A percentile compares a stretch with the other conserved stretches of the same genome.
Conservation (phyloP, 2,888 invertebrate genomes). For the Sinhomidia bicolor region DNA sequence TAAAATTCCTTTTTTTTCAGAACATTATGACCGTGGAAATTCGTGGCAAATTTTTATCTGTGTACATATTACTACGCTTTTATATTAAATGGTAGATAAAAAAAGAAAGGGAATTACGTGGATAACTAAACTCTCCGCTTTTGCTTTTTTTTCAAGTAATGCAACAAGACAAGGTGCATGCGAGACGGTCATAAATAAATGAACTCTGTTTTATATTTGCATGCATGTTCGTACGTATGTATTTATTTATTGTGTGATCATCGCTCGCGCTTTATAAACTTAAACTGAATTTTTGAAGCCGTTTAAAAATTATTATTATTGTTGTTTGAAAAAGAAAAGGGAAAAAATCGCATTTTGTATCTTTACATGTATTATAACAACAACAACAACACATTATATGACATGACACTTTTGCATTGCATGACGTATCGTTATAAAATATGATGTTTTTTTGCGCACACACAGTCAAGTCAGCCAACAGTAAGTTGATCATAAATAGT, state of each 20-base stretch:
- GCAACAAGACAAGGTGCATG: not conserved
- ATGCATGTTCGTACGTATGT: too few species aligned
- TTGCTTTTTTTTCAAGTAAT: not conserved
- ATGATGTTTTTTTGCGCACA: not conserved
- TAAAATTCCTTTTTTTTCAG: slow-evolving; percentile 69
- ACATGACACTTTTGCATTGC: slow-evolving; percentile 1
- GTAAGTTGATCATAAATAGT: slow-evolving; percentile 39
- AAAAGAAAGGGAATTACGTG: not conserved
- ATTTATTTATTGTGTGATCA: not conserved
- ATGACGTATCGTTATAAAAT: slow-evolving; percentile 31
- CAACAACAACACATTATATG: too few species aligned
- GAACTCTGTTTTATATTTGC: not conserved
- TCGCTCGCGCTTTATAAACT: too few species aligned
- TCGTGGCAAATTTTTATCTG: slow-evolving; percentile 72
- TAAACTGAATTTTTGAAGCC: not conserved
- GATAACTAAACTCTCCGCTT: not conserved
- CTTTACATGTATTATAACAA: too few species aligned
- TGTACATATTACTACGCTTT: not conserved
- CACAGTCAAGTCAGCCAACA: slow-evolving; percentile 1
- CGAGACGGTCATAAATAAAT: slow-evolving; percentile 44
- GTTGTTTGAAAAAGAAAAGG: not conserved
- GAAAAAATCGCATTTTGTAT: slow-evolving; percentile 15
- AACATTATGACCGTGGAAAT: slow-evolving; percentile 73
- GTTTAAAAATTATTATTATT: too few species aligned
- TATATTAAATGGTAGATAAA: not conserved